A percentile compares a stretch with the other conserved stretches of the same genome.
Conservation (phyloP, 2,888 invertebrate species). For the Philonicus albiceps region DNA sequence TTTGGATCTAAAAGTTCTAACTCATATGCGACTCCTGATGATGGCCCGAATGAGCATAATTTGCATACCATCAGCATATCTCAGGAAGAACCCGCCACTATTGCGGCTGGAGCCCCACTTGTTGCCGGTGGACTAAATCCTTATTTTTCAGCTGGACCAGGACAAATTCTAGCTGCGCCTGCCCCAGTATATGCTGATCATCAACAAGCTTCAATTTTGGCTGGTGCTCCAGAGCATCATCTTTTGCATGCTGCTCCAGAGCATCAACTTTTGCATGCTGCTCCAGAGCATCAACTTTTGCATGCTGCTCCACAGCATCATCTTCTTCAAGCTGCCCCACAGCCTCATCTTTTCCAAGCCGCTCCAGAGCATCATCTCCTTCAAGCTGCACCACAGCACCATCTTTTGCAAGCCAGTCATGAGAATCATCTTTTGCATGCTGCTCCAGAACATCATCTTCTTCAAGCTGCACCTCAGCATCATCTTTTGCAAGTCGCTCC, state of each 20-base stretch:
- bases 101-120: neutral
- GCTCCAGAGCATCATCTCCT: neutral
- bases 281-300: neutral
- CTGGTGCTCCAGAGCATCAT: neutral
- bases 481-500: neutral
- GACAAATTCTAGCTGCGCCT: neutral
- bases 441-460: neutral
- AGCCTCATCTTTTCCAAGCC: neutral
- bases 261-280: neutral
- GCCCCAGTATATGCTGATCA: neutral
- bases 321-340: neutral
- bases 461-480: too few relatives aligned
- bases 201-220: neutral
- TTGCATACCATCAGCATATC: conserved; percentile 12
- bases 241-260: neutral
- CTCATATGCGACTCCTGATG: neutral
- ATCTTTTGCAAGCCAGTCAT: neutral
- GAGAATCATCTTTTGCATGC: neutral
- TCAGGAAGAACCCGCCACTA: neutral
- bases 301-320: neutral
- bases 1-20: neutral
- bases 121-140: neutral
- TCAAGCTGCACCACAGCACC: neutral
- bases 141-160: neutral
- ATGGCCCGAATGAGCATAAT: conserved; percentile 21